Conservation (phyloP, 2,888 invertebrate species). For the Tineola bisselliella region DNA sequence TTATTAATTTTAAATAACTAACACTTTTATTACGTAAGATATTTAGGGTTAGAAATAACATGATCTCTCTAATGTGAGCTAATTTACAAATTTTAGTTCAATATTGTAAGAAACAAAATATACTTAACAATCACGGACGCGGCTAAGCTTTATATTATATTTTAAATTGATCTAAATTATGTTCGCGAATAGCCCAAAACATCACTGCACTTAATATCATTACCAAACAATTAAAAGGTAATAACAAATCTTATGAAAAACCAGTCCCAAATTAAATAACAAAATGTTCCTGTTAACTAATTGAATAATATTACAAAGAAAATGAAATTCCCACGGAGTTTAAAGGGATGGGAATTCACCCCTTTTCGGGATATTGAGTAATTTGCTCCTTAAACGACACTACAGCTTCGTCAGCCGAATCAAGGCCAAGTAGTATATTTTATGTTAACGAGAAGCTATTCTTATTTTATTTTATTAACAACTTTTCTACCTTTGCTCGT, state of each 20-base stretch:
- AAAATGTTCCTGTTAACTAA: conserved; percentile 39
- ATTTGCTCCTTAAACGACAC: conserved; percentile 17
- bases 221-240: too few species aligned
- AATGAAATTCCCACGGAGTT: conserved; percentile 31
- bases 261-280: conserved; percentile 23
- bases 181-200: too few species aligned
- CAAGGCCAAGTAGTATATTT: background rate
- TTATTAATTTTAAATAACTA: background rate
- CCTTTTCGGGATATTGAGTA: conserved; percentile 36
- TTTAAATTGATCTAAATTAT: too few species aligned
- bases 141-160: too few species aligned
- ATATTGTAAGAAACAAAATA: too few species aligned
- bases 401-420: background rate
- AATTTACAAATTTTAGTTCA: too few species aligned
- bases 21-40: too few species aligned
- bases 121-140: too few species aligned
- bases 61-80: too few species aligned
- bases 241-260: background rate
- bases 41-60: too few species aligned
- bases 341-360: conserved; percentile 18
- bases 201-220: too few species aligned
- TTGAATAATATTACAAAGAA: conserved; percentile 52
- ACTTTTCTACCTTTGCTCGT: too few species aligned
- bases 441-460: background rate
- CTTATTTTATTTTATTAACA: background rate